Evolutionary conservation across 2,888 invertebrate genomes (phyloP), one percentile per base, ranked within the genome.

Genomic region (Chrysotoxum bicinctum): DNA sequence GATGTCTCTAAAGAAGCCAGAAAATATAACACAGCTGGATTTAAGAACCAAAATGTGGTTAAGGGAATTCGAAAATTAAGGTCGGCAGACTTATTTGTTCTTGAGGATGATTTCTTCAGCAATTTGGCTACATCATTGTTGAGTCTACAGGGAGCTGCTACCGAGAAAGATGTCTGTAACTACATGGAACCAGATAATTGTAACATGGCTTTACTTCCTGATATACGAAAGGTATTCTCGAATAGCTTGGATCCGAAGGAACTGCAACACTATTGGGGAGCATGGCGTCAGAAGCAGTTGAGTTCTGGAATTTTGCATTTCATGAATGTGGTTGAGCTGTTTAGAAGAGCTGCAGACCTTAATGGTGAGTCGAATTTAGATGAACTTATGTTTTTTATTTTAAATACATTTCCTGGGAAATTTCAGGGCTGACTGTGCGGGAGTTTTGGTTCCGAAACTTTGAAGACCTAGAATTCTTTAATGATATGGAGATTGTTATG

Each of bases 201-300:
- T 19, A 77, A 89, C 40, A 77, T 88, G 88, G 88, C 89, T 0
- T 89, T 88, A 60, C 56, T 89, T 12, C 89, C 89, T 10, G 89
- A 91, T 68, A 89, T 91, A 19, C 89, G 90, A 74, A 89, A 88
- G 80, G 89, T 91, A 6, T 89, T 89, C 58, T 90, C 90, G 26
- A 87, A 80, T n/a, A 91, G 90, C 75, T 88, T 68, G 14, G 89
- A 97, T 89, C 94, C 96, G 1, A 94, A 95, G 5, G 95, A 96
- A 89, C 90, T 97, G 87, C 93, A 94, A 88, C 93, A 96, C 88
- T 92, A 94, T 1, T 97, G 97, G 97, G 90, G 94, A 16, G 94
- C 95, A 88, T 97, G 96, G 96, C 93, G 97, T 85, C 93, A 94
- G 6, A 93, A 92, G 87, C 93, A 94, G 0, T 87, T 89, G 0